Conservation (phyloP, 2,888 invertebrate genomes). For the Andrena fulva region DNA sequence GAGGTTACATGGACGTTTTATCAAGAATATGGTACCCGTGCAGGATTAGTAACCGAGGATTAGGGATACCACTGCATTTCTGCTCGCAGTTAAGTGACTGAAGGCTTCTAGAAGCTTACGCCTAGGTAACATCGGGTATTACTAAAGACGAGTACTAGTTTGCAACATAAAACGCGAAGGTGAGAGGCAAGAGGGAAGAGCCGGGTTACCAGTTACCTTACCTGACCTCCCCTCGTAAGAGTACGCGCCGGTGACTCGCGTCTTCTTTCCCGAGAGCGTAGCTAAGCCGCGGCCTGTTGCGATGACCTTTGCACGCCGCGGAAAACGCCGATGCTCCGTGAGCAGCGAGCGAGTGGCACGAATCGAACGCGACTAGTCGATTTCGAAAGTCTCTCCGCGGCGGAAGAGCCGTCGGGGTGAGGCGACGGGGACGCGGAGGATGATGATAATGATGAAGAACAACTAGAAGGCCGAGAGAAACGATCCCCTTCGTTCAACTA, state of each 20-base stretch:
- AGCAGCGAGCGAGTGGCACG: conserved; percentile 72
- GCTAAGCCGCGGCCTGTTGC: conserved; percentile 67
- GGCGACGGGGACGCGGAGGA: conserved; percentile 66
- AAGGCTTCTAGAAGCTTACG: conserved; percentile 41
- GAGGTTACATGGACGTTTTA: too few relatives aligned
- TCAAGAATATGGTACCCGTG: background rate
- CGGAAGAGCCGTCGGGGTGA: conserved; percentile 65
- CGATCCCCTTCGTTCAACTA: conserved; percentile 56
- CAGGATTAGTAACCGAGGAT: background rate
- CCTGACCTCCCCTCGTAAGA: conserved; percentile 75
- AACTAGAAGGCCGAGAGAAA: conserved; percentile 64
- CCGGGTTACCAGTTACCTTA: conserved; percentile 74
- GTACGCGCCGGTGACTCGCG: conserved; percentile 75
- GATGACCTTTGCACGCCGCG: conserved; percentile 75
- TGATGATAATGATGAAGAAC: conserved; percentile 70
- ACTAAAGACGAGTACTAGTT: conserved; percentile 72
- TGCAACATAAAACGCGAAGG: conserved; percentile 73
- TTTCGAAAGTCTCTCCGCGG: conserved; percentile 71
- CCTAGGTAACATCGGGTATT: conserved; percentile 59
- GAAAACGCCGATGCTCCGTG: conserved; percentile 74
- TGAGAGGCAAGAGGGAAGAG: conserved; percentile 71
- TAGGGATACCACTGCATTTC: background rate
- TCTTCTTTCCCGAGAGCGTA: conserved; percentile 70
- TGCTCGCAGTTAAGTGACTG: background rate
- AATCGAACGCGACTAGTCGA: conserved; percentile 73